Percentiles rank a stretch among this genome's conserved stretches.
Conservation (phyloP, 2,113 vertebrate genomes). For the Ictalurus furcatus region DNA sequence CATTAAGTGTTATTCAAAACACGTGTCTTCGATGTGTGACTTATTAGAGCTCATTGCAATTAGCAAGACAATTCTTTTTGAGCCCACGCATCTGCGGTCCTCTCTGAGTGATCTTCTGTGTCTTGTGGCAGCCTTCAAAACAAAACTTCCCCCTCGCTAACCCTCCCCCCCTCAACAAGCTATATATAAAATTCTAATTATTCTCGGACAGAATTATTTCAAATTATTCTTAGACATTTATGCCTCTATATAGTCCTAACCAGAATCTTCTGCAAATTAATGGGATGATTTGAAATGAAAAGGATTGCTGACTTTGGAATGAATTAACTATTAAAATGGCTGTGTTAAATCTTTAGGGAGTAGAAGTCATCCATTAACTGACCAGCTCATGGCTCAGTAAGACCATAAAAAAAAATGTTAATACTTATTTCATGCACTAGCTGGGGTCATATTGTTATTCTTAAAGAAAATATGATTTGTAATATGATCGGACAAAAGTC, state of each 20-base stretch:
- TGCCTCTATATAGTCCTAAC: slow-evolving; percentile 46
- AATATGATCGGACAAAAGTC: neutral
- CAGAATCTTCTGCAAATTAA: slow-evolving; percentile 50
- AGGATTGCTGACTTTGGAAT: neutral
- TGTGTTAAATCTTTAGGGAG: neutral
- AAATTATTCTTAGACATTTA: slow-evolving; percentile 50
- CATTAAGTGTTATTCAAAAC: slow-evolving; percentile 64
- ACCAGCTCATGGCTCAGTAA: neutral
- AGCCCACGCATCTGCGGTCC: slow-evolving; percentile 59
- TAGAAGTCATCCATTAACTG: neutral
- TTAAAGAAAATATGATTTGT: neutral
- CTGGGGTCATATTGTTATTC: neutral
- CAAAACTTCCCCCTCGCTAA: slow-evolving; percentile 22
- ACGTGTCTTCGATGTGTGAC: slow-evolving; percentile 62
- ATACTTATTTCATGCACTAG: neutral
- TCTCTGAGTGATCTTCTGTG: slow-evolving; percentile 61
- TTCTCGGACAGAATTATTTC: slow-evolving; percentile 27
- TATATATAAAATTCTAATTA: slow-evolving; percentile 48
- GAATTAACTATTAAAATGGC: neutral
- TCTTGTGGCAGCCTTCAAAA: slow-evolving; percentile 57
- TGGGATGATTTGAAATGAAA: slow-evolving; percentile 52
- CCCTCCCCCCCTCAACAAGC: slow-evolving; percentile 48
- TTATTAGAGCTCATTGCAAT: slow-evolving; percentile 71
- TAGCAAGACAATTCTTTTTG: slow-evolving; percentile 63
- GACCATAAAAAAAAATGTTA: neutral